Percentiles rank a stretch among this genome's conserved stretches.
Evolutionary conservation across 2,797 vertebrate genomes (phyloP).

Genomic region (Cynopterus sphinx): DNA sequence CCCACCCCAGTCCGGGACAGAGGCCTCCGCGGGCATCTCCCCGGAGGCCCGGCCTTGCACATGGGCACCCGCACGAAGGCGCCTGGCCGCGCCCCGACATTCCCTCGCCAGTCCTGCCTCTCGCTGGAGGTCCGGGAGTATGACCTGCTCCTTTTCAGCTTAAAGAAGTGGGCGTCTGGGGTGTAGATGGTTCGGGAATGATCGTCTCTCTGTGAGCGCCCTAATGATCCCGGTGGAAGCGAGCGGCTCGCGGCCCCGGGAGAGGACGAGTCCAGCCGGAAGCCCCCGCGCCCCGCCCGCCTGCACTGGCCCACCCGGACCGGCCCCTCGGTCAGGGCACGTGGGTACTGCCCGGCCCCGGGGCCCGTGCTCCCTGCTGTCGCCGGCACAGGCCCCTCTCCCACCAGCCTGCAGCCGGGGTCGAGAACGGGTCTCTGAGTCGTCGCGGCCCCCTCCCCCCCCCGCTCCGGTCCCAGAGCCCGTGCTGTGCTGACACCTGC

Average conservation of each 20-base stretch:
- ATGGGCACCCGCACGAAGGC: accelerated
- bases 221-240: neutral
- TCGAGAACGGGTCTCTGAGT: neutral
- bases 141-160: too few species aligned
- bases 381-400: accelerated
- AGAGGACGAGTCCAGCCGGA: neutral
- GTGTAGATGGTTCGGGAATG: accelerated
- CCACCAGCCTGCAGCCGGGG: accelerated
- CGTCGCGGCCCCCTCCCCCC: too few species aligned
- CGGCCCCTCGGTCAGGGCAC: accelerated
- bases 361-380: accelerated
- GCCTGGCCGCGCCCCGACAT: accelerated
- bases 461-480: neutral
- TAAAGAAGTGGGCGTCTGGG: neutral
- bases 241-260: neutral
- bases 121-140: neutral
- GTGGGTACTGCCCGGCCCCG: neutral
- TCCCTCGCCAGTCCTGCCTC: neutral
- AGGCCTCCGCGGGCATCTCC: accelerated
- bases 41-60: accelerated
- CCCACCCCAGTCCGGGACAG: neutral
- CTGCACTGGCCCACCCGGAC: accelerated
- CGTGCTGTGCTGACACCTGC: accelerated
- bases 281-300: accelerated
- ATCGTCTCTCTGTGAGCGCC: neutral